A percentile compares a stretch with the other conserved stretches of the same genome.
Evolutionary conservation across 2,888 invertebrate species (phyloP).

Genomic region (Protodeltote pygarga): DNA sequence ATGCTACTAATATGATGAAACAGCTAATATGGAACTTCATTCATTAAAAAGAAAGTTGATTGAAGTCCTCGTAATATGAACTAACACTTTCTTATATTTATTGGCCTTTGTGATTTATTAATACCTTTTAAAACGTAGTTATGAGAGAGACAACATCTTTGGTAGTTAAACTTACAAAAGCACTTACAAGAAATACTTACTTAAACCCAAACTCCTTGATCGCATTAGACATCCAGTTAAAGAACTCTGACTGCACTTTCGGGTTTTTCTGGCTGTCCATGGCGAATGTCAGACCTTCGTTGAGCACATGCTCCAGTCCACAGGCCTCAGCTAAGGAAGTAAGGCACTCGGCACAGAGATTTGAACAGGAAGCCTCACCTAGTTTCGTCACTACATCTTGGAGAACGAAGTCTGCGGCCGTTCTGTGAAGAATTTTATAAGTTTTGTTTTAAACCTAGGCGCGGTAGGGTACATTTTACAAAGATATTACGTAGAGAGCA

Average conservation of each 20-base stretch:
- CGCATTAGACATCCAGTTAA: slow-evolving; percentile 92
- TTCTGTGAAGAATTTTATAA: slow-evolving; percentile 73
- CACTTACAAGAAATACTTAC: slow-evolving; percentile 79
- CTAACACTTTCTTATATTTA: too few relatives aligned
- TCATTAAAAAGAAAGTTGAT: too few relatives aligned
- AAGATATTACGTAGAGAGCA: too few relatives aligned
- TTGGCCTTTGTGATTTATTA: too few relatives aligned
- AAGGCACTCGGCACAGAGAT: slow-evolving; percentile 89
- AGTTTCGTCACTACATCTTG: slow-evolving; percentile 94
- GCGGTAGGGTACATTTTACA: too few relatives aligned
- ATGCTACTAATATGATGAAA: too few relatives aligned
- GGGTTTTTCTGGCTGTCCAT: slow-evolving; percentile 95
- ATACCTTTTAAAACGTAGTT: too few relatives aligned
- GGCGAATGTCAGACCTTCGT: slow-evolving; percentile 90
- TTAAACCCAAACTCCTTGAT: slow-evolving; percentile 95
- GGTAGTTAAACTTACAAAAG: too few relatives aligned
- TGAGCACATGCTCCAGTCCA: slow-evolving; percentile 91
- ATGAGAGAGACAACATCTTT: too few relatives aligned
- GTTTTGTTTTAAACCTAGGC: too few relatives aligned
- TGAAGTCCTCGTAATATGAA: too few relatives aligned
- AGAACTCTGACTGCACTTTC: slow-evolving; percentile 94
- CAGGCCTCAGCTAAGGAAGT: slow-evolving; percentile 93
- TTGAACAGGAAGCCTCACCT: slow-evolving; percentile 93
- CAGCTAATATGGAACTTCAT: too few relatives aligned
- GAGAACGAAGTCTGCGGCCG: slow-evolving; percentile 91